Evolutionary conservation across 2,797 vertebrate species (phyloP).

Genomic region (Pantherophis alleghaniensis): DNA sequence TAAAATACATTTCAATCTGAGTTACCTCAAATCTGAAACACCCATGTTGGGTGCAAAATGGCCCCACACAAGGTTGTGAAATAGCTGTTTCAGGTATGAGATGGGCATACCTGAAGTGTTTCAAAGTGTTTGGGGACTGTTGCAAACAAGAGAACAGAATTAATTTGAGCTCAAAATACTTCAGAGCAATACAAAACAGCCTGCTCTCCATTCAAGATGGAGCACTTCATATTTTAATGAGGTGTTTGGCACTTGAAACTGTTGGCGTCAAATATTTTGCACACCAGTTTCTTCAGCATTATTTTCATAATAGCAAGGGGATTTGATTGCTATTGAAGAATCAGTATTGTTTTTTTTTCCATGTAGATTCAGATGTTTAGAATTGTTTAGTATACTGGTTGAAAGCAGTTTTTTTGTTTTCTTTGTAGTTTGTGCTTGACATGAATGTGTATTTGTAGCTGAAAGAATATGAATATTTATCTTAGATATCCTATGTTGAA

Average conservation of each 20-base stretch:
- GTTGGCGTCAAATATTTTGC: neutral
- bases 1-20: neutral
- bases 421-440: neutral
- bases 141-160: neutral
- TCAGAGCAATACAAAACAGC: neutral
- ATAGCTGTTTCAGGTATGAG: neutral
- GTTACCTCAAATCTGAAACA: neutral
- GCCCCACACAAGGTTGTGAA: neutral
- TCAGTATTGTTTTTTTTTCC: neutral
- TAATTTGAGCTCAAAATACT: neutral
- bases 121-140: neutral
- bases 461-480: slow-evolving; percentile 3
- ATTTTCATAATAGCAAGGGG: neutral
- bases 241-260: neutral
- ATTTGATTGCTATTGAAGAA: neutral
- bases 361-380: neutral
- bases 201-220: neutral
- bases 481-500: neutral
- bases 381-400: neutral
- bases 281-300: neutral
- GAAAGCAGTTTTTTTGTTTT: neutral
- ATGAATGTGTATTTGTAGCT: neutral
- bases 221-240: neutral
- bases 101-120: neutral
- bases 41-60: neutral